These are phyloP conservation scores for Lutjanus argentimaculatus DNA, from an alignment of 2,797 vertebrate genomes.

Conservation along the genomic window DNA sequence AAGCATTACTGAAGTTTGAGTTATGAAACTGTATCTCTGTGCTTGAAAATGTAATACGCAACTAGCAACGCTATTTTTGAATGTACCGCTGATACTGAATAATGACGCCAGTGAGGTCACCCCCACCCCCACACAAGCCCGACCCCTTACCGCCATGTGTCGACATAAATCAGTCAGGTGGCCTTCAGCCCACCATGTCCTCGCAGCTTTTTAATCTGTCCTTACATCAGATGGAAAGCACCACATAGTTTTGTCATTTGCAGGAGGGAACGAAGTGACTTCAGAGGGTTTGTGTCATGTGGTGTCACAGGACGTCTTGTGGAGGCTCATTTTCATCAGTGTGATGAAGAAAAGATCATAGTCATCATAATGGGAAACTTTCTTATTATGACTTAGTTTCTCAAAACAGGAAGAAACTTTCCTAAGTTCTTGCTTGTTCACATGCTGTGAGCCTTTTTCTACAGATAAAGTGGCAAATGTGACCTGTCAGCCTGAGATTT, in stretches of 20 bases:
- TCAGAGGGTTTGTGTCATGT: conserved; percentile 32
- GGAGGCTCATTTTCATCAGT: too few relatives aligned
- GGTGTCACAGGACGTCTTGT: conserved; percentile 31
- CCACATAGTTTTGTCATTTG: not conserved
- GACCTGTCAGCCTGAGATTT: conserved; percentile 21
- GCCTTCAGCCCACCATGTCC: conserved; percentile 1
- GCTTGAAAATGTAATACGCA: conserved; percentile 27
- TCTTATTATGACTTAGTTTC: too few relatives aligned
- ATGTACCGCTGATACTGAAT: conserved; percentile 31
- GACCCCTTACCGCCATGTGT: conserved; percentile 11
- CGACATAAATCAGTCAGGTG: conserved; percentile 47
- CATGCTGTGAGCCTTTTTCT: not conserved
- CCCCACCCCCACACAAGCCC: not conserved
- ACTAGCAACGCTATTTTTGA: conserved; percentile 53
- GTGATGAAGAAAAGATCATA: too few relatives aligned
- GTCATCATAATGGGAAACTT: too few relatives aligned
- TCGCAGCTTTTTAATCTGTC: not conserved
- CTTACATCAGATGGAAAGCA: conserved; percentile 18
- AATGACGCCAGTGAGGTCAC: conserved; percentile 44
- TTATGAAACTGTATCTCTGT: conserved; percentile 50
- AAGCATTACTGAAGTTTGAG: conserved; percentile 39
- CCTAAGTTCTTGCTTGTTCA: not conserved
- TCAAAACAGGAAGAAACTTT: too few relatives aligned
- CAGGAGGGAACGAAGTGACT: not conserved
- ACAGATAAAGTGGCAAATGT: not conserved